phyloP scores from a whole-genome alignment of 2,888 invertebrate genomes.

The Cephus pulcher region DNA sequence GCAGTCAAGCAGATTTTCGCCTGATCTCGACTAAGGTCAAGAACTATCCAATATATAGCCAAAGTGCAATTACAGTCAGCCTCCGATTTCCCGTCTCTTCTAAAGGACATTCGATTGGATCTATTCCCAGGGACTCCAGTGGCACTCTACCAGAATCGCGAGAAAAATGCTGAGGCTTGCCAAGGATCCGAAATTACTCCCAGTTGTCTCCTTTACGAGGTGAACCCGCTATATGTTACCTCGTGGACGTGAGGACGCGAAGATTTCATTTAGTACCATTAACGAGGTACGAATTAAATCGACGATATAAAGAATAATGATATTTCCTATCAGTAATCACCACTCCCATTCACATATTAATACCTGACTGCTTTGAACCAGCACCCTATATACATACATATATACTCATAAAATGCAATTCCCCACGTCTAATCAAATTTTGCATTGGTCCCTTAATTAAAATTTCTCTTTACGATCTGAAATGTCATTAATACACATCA shows the following conservation, averaged over 20 bases:
- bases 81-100: neutral
- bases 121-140: constrained; percentile 16
- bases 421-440: too few species aligned
- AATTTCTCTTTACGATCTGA: too few species aligned
- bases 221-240: constrained; percentile 18
- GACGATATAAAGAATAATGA: constrained; percentile 3
- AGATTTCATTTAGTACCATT: constrained; percentile 37
- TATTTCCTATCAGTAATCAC: too few species aligned
- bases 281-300: too few species aligned
- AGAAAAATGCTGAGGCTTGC: constrained; percentile 21
- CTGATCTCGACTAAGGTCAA: too few species aligned
- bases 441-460: too few species aligned
- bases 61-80: constrained; percentile 8
- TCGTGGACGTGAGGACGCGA: constrained; percentile 17
- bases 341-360: too few species aligned
- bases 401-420: too few species aligned
- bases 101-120: constrained; percentile 29
- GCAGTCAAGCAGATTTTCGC: too few species aligned
- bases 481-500: too few species aligned
- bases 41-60: constrained; percentile 3
- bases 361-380: too few species aligned
- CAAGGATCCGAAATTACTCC: constrained; percentile 25
- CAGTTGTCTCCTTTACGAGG: constrained; percentile 34
- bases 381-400: too few species aligned
- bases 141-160: constrained; percentile 25